These are phyloP conservation scores for Leptogaster cylindrica DNA, from an alignment of 2,888 invertebrate species.

Conservation along the genomic window DNA sequence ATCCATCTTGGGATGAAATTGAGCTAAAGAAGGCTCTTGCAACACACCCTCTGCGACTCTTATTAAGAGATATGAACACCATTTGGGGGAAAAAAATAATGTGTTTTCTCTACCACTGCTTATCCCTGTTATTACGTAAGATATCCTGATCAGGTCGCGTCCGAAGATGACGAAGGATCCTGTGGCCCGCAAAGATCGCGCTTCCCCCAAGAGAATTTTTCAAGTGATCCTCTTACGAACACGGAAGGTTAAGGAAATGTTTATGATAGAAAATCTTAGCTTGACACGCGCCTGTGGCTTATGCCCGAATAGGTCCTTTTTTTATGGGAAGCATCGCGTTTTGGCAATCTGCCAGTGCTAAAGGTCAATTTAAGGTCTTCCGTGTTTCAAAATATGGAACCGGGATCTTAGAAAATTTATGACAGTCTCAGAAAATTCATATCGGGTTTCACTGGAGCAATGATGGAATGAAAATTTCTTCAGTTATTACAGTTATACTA, in stretches of 20 bases:
- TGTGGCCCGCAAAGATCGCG: neutral
- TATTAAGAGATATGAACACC: neutral
- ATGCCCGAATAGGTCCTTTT: conserved; percentile 42
- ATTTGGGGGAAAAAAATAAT: neutral
- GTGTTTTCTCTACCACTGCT: conserved; percentile 16
- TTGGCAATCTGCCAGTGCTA: neutral
- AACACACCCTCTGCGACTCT: neutral
- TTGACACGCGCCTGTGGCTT: conserved; percentile 41
- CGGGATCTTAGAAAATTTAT: neutral
- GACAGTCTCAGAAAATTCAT: no score
- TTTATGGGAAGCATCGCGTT: conserved; percentile 14
- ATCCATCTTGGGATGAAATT: conserved; percentile 10
- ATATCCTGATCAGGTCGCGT: conserved; percentile 18
- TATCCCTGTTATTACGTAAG: conserved; percentile 29
- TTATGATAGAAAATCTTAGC: conserved; percentile 37
- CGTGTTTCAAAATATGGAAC: neutral
- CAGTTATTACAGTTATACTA: no score
- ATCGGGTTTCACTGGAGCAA: no score
- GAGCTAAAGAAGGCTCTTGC: conserved; percentile 13
- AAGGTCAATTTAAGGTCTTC: conserved; percentile 6
- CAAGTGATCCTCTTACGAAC: conserved; percentile 37
- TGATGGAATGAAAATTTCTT: no score
- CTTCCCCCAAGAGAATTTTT: conserved; percentile 11
- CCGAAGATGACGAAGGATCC: neutral
- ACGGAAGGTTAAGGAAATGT: conserved; percentile 35